phyloP scores from a whole-genome alignment of 2,888 invertebrate species.

The Caenorhabditis wallacei region DNA sequence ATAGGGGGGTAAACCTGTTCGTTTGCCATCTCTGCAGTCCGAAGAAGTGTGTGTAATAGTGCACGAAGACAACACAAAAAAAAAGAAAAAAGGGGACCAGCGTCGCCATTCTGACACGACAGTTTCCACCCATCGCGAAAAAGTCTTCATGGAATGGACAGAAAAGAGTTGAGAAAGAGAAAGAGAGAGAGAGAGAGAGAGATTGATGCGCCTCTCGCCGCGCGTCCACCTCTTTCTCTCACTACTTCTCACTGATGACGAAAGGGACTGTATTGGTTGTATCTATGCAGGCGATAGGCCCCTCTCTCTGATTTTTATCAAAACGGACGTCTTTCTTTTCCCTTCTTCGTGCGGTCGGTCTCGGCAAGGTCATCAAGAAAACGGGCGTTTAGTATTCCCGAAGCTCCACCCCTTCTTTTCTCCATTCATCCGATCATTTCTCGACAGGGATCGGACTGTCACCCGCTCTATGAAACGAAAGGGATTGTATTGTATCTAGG shows the following conservation, averaged over 20 bases:
- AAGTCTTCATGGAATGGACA: slow-evolving; percentile 30
- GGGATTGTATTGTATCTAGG: slow-evolving; percentile 19
- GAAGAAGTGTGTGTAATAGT: slow-evolving; percentile 39
- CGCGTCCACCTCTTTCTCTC: slow-evolving; percentile 12
- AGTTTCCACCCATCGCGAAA: slow-evolving; percentile 19
- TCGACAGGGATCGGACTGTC: slow-evolving; percentile 18
- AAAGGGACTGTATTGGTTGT: slow-evolving; percentile 47
- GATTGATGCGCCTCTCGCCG: slow-evolving; percentile 32
- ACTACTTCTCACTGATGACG: slow-evolving; percentile 24
- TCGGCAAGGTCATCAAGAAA: slow-evolving; percentile 63
- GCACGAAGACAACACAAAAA: slow-evolving; percentile 39
- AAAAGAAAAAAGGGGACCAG: slow-evolving; percentile 24
- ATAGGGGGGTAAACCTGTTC: slow-evolving; percentile 38
- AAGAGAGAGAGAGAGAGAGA: slow-evolving; percentile 17
- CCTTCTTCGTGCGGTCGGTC: slow-evolving; percentile 26
- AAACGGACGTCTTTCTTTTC: slow-evolving; percentile 42
- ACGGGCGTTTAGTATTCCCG: slow-evolving; percentile 56
- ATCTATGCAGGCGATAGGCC: slow-evolving; percentile 43
- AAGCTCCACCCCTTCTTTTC: slow-evolving; percentile 44
- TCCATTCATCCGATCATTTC: slow-evolving; percentile 21
- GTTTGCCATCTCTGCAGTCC: slow-evolving; percentile 19
- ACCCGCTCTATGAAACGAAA: slow-evolving; percentile 31
- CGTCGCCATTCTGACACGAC: slow-evolving; percentile 18
- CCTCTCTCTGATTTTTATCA: slow-evolving; percentile 63
- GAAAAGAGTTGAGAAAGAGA: slow-evolving; percentile 24